phyloP scores from a whole-genome alignment of 2,113 vertebrate genomes.

The Silurus asotus region DNA sequence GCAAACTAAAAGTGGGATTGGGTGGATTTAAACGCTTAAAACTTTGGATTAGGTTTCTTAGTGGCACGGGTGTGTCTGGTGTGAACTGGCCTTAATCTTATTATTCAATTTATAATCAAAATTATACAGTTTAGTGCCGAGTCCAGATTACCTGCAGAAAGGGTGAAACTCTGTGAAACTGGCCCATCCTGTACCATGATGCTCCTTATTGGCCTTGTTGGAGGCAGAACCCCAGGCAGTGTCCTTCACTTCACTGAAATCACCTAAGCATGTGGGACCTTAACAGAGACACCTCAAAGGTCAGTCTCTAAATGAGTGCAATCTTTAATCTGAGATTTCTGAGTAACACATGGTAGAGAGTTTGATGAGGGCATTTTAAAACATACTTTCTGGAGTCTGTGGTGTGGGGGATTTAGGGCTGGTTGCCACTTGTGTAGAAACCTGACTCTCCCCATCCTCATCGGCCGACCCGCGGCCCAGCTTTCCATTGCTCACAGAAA shows the following conservation, averaged over 20 bases:
- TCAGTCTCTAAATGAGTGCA: not conserved
- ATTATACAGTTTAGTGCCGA: not conserved
- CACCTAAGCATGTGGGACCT: conserved; percentile 80
- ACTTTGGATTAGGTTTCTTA: too few species aligned
- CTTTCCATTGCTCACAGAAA: conserved; percentile 75
- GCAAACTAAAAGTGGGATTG: too few species aligned
- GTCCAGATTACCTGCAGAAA: conserved; percentile 81
- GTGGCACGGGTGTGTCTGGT: not conserved
- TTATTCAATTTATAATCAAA: not conserved
- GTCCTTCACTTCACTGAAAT: conserved; percentile 76
- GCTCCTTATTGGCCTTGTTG: conserved; percentile 41
- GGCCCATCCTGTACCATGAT: conserved; percentile 84
- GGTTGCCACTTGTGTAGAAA: conserved; percentile 54
- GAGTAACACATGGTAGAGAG: not conserved
- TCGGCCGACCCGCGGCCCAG: conserved; percentile 67
- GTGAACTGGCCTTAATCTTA: not conserved
- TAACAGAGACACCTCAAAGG: not conserved
- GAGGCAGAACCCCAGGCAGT: conserved; percentile 75
- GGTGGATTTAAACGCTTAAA: too few species aligned
- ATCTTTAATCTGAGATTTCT: not conserved
- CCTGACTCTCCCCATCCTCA: conserved; percentile 52
- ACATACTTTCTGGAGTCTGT: conserved; percentile 54
- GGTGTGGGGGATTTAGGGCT: conserved; percentile 27
- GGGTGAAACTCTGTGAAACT: conserved; percentile 91
- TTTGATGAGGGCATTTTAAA: not conserved